Conservation (phyloP, 1,140 invertebrate species). For the Drosophila sproati region DNA sequence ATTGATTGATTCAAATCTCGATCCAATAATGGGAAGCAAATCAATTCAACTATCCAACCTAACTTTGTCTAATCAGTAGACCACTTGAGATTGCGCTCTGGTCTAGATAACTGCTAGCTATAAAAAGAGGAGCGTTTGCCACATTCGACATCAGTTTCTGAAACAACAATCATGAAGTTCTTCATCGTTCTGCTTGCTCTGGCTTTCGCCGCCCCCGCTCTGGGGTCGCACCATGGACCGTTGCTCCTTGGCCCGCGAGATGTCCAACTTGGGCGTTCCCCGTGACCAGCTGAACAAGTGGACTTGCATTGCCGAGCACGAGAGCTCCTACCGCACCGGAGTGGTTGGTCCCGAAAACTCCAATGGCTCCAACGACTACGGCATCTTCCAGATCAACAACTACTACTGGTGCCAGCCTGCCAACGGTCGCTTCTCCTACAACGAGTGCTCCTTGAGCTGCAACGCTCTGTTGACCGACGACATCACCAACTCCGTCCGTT, state of each 20-base stretch:
- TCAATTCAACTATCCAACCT: background rate
- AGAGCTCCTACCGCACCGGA: slow-evolving; percentile 67
- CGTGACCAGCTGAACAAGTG: slow-evolving; percentile 57
- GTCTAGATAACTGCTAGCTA: slow-evolving; percentile 48
- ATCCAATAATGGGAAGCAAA: slow-evolving; percentile 13
- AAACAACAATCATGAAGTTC: slow-evolving; percentile 56
- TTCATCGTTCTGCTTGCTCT: slow-evolving; percentile 62
- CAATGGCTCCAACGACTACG: slow-evolving; percentile 76
- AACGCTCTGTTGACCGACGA: slow-evolving; percentile 62
- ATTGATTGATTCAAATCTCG: slow-evolving; percentile 19
- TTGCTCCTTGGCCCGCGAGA: slow-evolving; percentile 78
- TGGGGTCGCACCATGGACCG: slow-evolving; percentile 69
- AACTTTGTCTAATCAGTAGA: slow-evolving; percentile 6
- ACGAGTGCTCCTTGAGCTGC: slow-evolving; percentile 67
- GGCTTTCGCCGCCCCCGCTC: slow-evolving; percentile 59
- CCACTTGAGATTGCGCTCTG: slow-evolving; percentile 27
- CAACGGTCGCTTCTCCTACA: slow-evolving; percentile 65
- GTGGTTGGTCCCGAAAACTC: slow-evolving; percentile 59
- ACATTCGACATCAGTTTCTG: slow-evolving; percentile 50
- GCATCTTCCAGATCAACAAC: slow-evolving; percentile 80
- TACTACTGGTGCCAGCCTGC: slow-evolving; percentile 74
- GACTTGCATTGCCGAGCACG: slow-evolving; percentile 72
- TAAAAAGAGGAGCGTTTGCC: slow-evolving; percentile 30
- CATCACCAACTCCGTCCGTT: slow-evolving; percentile 69
- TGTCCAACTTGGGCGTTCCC: slow-evolving; percentile 70